Base-by-base conservation (phyloP, 2,113 vertebrate species). In the Prolemur simus region DNA sequence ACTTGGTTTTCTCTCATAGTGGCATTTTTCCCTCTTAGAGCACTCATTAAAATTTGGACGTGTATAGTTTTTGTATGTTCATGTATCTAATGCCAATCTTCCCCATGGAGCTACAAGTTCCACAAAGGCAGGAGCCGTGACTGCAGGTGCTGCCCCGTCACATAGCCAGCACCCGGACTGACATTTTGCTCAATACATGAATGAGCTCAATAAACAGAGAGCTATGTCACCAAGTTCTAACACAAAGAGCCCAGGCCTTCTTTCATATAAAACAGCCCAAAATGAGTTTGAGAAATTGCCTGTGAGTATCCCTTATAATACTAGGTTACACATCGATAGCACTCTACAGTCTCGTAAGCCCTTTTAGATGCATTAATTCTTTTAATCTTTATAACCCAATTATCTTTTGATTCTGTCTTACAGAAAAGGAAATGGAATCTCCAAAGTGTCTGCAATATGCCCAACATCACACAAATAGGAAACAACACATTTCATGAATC, bases 1-100 rank as follows among this genome's bases (percentile, higher is more conserved):
- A 45, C 37, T 66, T 74, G 49, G 18, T 54, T 93, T 92, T 76
- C n/a, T 78, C 63, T 85, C 83, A 18, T 34, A 78, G 80, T 77
- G 47, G 20, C 9, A 45, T 13, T 71, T 93, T 71, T 58, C 52
- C 78, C 39, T 89, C 39, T 74, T 63, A 76, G 4, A 73, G 58
- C 1, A 39, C 13, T 42, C 21, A 63, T 76, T 39, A 63, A 39
- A 95, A 78, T 27, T 42, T 71, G 52, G n/a, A 42, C 45, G 47
- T 23, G 47, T 20, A 8, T 56, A 25, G 17, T 18, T 34, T 68
- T 47, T 68, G 4, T 45, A 42, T 56, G 42, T 74, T 78, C 58
- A 10, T 37, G 1, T 20, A 49, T 71, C 60, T 39, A 73, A 60
- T 84, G 27, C 23, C 52, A 32, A 81, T 45, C 47, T 66, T 45